These are phyloP conservation scores for Coleophora flavipennella DNA, from an alignment of 2,888 invertebrate genomes.

Conservation along the genomic window DNA sequence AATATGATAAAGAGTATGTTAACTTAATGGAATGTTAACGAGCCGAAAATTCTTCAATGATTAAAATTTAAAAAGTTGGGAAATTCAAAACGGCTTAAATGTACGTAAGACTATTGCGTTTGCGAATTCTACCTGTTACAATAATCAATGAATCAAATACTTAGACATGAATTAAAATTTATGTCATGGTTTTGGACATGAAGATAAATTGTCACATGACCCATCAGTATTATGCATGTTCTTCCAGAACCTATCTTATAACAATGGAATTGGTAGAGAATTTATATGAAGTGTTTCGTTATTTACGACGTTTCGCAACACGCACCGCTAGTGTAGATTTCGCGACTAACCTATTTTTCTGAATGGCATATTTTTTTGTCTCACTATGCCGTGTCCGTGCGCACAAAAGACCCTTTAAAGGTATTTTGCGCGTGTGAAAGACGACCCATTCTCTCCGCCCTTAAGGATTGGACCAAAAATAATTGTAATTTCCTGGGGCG, in stretches of 20 bases:
- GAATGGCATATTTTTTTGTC: conserved; percentile 62
- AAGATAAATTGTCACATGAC: no score
- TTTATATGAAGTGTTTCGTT: conserved; percentile 8
- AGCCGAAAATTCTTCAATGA: no score
- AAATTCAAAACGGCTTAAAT: not conserved
- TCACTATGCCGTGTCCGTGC: conserved; percentile 32
- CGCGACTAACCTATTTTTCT: conserved; percentile 68
- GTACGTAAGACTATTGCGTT: not conserved
- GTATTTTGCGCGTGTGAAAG: conserved; percentile 69
- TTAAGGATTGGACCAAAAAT: conserved; percentile 61
- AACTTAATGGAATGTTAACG: no score
- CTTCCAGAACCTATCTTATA: not conserved
- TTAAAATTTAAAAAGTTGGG: no score
- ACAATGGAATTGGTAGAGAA: conserved; percentile 16
- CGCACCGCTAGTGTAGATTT: conserved; percentile 25
- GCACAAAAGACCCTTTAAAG: conserved; percentile 57
- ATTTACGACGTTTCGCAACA: not conserved
- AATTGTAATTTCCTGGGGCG: conserved; percentile 73
- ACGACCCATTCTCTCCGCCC: conserved; percentile 55
- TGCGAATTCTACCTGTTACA: conserved; percentile 2
- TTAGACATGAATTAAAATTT: conserved; percentile 4
- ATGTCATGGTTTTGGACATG: no score
- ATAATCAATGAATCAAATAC: conserved; percentile 21
- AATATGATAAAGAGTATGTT: no score
- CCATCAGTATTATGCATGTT: no score